phyloP scores from a whole-genome alignment of 1,140 invertebrate species.

The Achatina immaculata region DNA sequence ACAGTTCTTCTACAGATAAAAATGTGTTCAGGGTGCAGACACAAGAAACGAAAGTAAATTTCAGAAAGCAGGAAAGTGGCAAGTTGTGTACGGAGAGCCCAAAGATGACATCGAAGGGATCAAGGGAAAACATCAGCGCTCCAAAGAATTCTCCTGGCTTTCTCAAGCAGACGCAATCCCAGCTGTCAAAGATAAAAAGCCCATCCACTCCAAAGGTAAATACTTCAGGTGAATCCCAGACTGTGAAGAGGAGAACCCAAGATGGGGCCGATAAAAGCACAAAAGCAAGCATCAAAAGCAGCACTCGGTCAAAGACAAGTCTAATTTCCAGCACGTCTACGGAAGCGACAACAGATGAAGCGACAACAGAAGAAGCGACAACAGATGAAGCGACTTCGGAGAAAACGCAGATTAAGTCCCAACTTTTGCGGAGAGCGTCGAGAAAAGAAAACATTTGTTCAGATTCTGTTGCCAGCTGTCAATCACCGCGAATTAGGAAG shows the following conservation, averaged over 20 bases:
- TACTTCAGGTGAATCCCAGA: neutral
- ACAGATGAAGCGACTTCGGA: neutral
- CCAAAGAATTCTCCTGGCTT: neutral
- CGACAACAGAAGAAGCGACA: neutral
- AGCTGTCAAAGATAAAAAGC: neutral
- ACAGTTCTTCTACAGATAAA: neutral
- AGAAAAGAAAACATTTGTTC: conserved; percentile 28
- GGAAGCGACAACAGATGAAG: neutral
- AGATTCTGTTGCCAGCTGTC: neutral
- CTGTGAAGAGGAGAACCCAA: neutral
- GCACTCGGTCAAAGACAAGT: neutral
- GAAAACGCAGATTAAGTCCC: neutral
- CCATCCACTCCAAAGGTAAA: neutral
- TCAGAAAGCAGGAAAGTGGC: too few relatives aligned
- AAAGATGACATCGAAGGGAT: neutral
- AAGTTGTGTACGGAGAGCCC: neutral
- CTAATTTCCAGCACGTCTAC: neutral
- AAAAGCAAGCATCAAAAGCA: neutral
- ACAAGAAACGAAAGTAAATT: too few relatives aligned
- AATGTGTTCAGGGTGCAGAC: neutral
- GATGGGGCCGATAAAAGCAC: neutral
- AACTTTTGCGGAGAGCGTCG: conserved; percentile 1
- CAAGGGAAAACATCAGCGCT: neutral
- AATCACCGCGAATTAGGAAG: conserved; percentile 4
- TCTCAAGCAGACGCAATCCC: neutral